These are phyloP conservation scores for Gulo gulo DNA, from an alignment of 2,113 vertebrate species.

Conservation along the genomic window DNA sequence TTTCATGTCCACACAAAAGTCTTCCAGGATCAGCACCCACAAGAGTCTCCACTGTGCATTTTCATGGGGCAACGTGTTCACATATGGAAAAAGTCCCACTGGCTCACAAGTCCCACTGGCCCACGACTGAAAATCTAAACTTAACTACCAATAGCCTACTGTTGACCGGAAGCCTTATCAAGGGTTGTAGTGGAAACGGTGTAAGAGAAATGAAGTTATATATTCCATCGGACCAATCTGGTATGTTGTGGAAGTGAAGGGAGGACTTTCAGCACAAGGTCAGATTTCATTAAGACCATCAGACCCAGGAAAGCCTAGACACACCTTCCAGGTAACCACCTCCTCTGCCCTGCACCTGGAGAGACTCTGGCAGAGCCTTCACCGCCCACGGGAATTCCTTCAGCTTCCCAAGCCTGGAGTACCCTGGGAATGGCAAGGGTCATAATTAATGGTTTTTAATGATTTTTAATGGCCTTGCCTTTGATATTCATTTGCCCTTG, in stretches of 20 bases:
- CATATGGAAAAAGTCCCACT: fast-evolving
- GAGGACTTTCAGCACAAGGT: not conserved
- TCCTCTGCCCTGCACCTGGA: not conserved
- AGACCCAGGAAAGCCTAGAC: too few relatives aligned
- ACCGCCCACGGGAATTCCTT: constrained; percentile 23
- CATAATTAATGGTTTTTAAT: constrained; percentile 67
- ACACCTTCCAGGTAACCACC: not conserved
- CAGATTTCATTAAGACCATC: not conserved
- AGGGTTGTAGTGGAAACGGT: too few relatives aligned
- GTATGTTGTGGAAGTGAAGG: not conserved
- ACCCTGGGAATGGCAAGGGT: not conserved
- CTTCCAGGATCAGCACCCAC: not conserved
- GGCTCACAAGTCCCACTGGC: too few relatives aligned
- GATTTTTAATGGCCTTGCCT: constrained; percentile 38
- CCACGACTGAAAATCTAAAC: too few relatives aligned
- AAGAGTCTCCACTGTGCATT: too few relatives aligned
- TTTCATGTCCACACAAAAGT: not conserved
- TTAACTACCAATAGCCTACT: too few relatives aligned
- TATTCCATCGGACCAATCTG: too few relatives aligned
- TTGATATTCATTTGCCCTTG: constrained; percentile 51
- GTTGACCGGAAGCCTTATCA: too few relatives aligned
- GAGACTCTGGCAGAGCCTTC: not conserved
- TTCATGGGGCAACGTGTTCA: too few relatives aligned
- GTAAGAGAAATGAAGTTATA: not conserved
- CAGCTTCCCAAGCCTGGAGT: not conserved